These are phyloP conservation scores for Darwinula stevensoni DNA, from an alignment of 2,888 invertebrate species.

Conservation along the genomic window DNA sequence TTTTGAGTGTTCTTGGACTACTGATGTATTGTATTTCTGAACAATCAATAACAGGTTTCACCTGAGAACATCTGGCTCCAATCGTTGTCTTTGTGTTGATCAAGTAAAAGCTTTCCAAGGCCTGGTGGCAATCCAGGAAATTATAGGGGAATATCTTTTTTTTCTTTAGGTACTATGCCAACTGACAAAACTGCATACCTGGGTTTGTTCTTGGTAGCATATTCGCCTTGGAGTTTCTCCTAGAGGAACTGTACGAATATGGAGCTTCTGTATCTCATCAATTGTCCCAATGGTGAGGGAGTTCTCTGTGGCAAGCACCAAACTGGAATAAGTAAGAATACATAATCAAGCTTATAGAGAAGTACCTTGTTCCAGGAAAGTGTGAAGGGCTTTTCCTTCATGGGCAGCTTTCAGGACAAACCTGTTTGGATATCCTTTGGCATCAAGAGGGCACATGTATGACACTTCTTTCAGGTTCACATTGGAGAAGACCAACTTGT, in stretches of 20 bases:
- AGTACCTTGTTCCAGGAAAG: too few species aligned
- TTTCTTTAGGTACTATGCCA: background rate
- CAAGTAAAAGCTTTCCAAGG: background rate
- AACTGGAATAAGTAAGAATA: too few species aligned
- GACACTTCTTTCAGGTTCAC: conserved; percentile 80
- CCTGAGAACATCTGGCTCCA: too few species aligned
- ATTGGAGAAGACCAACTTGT: conserved; percentile 92
- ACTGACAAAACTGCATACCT: conserved; percentile 14
- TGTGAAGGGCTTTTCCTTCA: conserved; percentile 3
- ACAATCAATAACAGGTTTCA: too few species aligned
- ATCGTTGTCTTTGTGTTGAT: too few species aligned
- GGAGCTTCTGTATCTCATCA: conserved; percentile 91
- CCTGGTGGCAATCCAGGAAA: background rate
- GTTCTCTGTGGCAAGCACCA: conserved; percentile 63
- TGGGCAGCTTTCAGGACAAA: conserved; percentile 13
- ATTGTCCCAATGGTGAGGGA: conserved; percentile 84
- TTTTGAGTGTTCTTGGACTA: too few species aligned
- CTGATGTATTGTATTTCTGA: too few species aligned
- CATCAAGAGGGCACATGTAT: conserved; percentile 91
- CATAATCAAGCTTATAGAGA: too few species aligned
- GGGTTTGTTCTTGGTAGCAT: conserved; percentile 71
- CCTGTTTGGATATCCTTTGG: conserved; percentile 81
- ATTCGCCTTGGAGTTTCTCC: conserved; percentile 82
- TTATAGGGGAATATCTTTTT: background rate
- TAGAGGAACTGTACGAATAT: conserved; percentile 77